Evolutionary conservation across 2,113 vertebrate genomes (phyloP).

Genomic region (Austrofundulus limnaeus): DNA sequence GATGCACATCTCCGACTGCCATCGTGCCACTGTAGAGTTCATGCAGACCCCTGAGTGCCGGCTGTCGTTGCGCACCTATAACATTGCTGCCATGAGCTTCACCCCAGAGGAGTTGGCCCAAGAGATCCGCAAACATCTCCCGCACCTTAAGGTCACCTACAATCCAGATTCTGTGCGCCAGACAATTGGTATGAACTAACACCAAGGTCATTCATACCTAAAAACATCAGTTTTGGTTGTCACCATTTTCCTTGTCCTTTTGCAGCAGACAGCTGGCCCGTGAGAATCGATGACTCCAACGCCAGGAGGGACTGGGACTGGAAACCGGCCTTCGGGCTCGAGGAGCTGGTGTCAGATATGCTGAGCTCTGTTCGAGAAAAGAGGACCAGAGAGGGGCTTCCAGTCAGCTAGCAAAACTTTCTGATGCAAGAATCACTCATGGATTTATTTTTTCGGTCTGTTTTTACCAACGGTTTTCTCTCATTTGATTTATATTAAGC

Average conservation of each 20-base stretch:
- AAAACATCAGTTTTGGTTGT: neutral
- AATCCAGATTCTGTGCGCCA: slow-evolving; percentile 77
- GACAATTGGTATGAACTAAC: slow-evolving; percentile 71
- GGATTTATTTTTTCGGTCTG: slow-evolving; percentile 35
- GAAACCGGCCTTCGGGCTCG: slow-evolving; percentile 67
- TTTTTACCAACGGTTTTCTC: slow-evolving; percentile 18
- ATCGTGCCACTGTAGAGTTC: slow-evolving; percentile 80
- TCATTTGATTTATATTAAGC: slow-evolving; percentile 26
- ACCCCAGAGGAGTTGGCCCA: slow-evolving; percentile 78
- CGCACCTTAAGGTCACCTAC: slow-evolving; percentile 78
- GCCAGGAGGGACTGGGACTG: slow-evolving; percentile 80
- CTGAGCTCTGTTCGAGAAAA: slow-evolving; percentile 64
- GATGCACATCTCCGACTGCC: slow-evolving; percentile 83
- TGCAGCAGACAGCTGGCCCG: slow-evolving; percentile 81
- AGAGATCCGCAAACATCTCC: slow-evolving; percentile 79
- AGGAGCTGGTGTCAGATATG: slow-evolving; percentile 78
- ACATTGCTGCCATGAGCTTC: slow-evolving; percentile 82
- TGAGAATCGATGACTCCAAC: slow-evolving; percentile 80
- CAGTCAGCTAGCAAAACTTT: slow-evolving; percentile 60
- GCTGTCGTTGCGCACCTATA: slow-evolving; percentile 79
- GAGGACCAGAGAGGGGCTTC: slow-evolving; percentile 60
- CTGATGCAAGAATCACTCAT: slow-evolving; percentile 29
- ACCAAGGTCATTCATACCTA: neutral
- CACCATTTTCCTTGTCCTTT: slow-evolving; percentile 17
- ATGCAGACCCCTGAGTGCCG: slow-evolving; percentile 76